A percentile compares a stretch with the other conserved stretches of the same genome.
These are phyloP conservation scores for Agapornis canus DNA, from an alignment of 2,797 vertebrate species.

Conservation along the genomic window DNA sequence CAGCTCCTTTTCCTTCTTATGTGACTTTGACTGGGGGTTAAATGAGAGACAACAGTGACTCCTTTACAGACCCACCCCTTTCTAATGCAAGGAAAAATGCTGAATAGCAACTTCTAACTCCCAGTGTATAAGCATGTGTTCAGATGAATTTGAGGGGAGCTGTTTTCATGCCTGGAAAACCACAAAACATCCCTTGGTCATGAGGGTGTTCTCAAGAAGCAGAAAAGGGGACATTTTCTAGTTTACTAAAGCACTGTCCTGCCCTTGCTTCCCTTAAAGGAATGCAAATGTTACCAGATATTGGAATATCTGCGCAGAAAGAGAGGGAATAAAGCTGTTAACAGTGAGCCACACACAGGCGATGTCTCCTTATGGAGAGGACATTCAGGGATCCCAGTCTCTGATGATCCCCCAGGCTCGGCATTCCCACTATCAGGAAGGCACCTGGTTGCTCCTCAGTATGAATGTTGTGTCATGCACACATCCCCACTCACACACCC, in stretches of 20 bases:
- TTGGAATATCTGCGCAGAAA: neutral
- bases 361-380: neutral
- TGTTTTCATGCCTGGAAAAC: neutral
- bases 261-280: neutral
- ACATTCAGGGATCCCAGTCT: neutral
- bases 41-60: neutral
- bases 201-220: neutral
- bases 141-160: neutral
- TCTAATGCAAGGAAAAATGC: neutral
- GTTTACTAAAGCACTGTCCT: neutral
- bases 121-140: accelerated
- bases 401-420: neutral
- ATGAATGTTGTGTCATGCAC: neutral
- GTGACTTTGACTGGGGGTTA: neutral
- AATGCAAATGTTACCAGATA: neutral
- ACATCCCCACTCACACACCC: neutral
- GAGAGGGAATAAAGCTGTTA: neutral
- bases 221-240: neutral
- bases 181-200: accelerated
- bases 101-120: neutral
- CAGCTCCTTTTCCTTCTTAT: constrained; percentile 48
- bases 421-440: neutral
- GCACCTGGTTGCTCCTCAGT: neutral
- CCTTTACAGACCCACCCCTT: neutral
- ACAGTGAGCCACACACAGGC: neutral